Evolutionary conservation across 2,888 invertebrate genomes (phyloP).

Genomic region (Cataglyphis livida): DNA sequence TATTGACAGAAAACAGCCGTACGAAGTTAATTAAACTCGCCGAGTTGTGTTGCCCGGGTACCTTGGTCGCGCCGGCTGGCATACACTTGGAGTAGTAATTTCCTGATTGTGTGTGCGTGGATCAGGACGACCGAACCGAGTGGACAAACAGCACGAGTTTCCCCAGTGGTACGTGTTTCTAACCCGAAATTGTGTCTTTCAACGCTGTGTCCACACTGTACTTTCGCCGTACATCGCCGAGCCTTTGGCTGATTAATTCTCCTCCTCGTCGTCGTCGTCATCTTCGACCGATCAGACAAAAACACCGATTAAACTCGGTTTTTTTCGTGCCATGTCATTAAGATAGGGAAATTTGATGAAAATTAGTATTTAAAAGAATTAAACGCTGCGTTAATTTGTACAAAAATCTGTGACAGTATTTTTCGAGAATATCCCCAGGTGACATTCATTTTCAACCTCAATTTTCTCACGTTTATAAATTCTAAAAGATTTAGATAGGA

Average conservation of each 20-base stretch:
- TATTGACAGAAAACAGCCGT: constrained; percentile 84
- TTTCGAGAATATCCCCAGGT: background rate
- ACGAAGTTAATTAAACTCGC: constrained; percentile 84
- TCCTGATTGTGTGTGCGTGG: constrained; percentile 81
- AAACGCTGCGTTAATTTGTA: background rate
- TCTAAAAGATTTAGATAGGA: no score
- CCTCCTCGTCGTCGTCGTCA: constrained; percentile 35
- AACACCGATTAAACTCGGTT: constrained; percentile 13
- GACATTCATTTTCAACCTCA: background rate
- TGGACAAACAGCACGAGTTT: constrained; percentile 79
- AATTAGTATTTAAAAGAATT: background rate
- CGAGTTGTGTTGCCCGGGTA: constrained; percentile 78
- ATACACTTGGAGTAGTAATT: constrained; percentile 83
- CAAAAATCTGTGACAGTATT: background rate
- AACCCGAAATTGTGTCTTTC: constrained; percentile 72
- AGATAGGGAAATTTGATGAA: background rate
- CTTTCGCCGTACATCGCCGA: constrained; percentile 48
- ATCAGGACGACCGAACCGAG: constrained; percentile 76
- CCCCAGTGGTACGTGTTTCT: constrained; percentile 73
- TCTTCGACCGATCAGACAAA: constrained; percentile 31
- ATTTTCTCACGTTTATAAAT: no score
- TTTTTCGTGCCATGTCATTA: background rate
- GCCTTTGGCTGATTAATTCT: constrained; percentile 55
- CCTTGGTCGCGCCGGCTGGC: constrained; percentile 61
- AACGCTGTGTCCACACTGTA: constrained; percentile 52